Evolutionary conservation across 2,797 vertebrate species (phyloP).

Genomic region (Falco berigora): DNA sequence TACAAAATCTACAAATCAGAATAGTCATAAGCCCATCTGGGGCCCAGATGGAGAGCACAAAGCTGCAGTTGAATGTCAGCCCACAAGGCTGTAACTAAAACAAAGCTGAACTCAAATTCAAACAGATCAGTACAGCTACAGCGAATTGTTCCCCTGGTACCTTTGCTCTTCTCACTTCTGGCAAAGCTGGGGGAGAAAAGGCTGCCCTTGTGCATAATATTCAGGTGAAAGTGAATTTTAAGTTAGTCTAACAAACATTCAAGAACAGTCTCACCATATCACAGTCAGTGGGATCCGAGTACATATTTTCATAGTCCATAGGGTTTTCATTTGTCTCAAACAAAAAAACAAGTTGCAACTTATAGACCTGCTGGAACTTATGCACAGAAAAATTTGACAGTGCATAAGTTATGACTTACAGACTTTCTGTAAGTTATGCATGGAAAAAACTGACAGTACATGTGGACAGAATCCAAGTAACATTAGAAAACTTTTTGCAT

Average conservation of each 20-base stretch:
- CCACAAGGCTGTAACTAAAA: not conserved
- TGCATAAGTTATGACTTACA: not conserved
- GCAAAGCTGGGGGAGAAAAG: not conserved
- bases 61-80: constrained; percentile 22
- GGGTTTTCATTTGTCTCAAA: not conserved
- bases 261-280: not conserved
- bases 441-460: not conserved
- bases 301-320: not conserved
- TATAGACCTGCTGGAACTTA: not conserved
- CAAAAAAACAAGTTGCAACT: not conserved
- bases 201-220: fast-evolving
- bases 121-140: not conserved
- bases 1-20: not conserved
- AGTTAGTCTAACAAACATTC: not conserved
- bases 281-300: not conserved
- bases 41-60: not conserved
- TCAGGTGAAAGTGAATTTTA: not conserved
- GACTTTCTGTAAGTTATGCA: not conserved
- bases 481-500: not conserved
- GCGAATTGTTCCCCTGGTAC: not conserved
- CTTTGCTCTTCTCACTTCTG: not conserved
- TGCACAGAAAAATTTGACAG: not conserved
- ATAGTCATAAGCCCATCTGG: not conserved
- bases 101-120: not conserved
- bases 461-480: not conserved